phyloP scores from a whole-genome alignment of 1,140 invertebrate genomes.

The Chrysoperla carnea region DNA sequence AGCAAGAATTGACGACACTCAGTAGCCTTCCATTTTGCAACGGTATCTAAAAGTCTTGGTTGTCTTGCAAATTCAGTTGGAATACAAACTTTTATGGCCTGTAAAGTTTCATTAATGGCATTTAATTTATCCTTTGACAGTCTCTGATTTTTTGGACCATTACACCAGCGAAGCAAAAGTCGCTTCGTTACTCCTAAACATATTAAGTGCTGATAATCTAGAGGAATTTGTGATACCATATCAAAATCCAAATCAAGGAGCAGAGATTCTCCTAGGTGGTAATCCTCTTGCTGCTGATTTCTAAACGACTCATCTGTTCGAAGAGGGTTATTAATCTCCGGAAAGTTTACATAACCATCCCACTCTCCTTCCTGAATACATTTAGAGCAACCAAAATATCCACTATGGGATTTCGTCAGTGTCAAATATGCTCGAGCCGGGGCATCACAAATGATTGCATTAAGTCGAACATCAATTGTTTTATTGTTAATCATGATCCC shows the following conservation, averaged over 20 bases:
- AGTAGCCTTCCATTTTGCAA: constrained; percentile 17
- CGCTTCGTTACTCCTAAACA: too few relatives aligned
- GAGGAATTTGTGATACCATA: not conserved
- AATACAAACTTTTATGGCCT: constrained; percentile 2
- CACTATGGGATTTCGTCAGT: constrained; percentile 5
- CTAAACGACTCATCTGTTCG: constrained; percentile 4
- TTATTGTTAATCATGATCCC: not conserved
- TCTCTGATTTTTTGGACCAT: too few relatives aligned
- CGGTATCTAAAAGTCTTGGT: constrained; percentile 10
- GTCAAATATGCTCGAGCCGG: constrained; percentile 8
- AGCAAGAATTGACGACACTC: constrained; percentile 16
- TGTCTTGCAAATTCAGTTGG: constrained; percentile 15
- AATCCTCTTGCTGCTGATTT: not conserved
- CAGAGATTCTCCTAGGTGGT: not conserved
- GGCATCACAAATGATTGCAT: constrained; percentile 8
- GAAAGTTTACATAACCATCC: constrained; percentile 5
- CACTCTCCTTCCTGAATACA: constrained; percentile 5
- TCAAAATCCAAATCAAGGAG: not conserved
- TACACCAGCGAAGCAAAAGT: too few relatives aligned
- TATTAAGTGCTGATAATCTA: too few relatives aligned
- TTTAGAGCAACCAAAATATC: constrained; percentile 6
- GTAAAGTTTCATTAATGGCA: too few relatives aligned
- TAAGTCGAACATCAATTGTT: not conserved
- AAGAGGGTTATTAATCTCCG: constrained; percentile 1
- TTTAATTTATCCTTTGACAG: too few relatives aligned